Evolutionary conservation across 2,888 invertebrate species (phyloP), one percentile per base, ranked within the genome.

Genomic region (Apocheima hispidaria): DNA sequence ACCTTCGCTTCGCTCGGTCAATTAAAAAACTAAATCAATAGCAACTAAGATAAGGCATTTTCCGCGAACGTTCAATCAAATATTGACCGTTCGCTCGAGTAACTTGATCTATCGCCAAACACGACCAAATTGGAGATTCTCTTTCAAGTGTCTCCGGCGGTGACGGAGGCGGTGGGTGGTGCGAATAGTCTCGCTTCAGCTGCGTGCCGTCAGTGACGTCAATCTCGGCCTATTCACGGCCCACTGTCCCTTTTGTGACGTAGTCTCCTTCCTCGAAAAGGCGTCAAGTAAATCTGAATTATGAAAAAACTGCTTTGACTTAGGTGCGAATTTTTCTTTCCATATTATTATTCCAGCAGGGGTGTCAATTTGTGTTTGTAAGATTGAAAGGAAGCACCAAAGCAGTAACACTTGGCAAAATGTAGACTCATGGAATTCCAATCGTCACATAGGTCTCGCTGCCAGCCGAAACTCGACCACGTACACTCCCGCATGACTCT

Each of bases 191-290:
- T 60, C 59, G 60, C 63, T 60, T 62, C 60, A 62, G 53, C 61
- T 51, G 52, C 65, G 63, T 54, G 53, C 59, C 60, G 66, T 60
- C 65, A 63, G 53, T 58, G 62, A 68, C 69, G 66, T 70, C 63
- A 60, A 57, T 61, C 52, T 54, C 53, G 48, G 33, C 56, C 48
- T 62, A 69, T 63, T 57, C 63, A 67, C 66, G 60, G 65, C 65
- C 64, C 60, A 61, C 67, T 67, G 66, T 67, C 69, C 67, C 67
- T 70, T 69, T 64, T 58, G 62, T 70, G 73, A 69, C 67, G 70
- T 63, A 63, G 66, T 60, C 52, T 55, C 53, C 51, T 56, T 51
- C 33, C 55, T 35, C 30, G 23, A 36, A 43, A 40, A n/a, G 43
- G 12, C 46, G 18, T 48, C 30, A 38, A 51, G 44, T 49, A 52